Conservation (phyloP, 2,113 vertebrate species). For the Colinus virginianus region DNA sequence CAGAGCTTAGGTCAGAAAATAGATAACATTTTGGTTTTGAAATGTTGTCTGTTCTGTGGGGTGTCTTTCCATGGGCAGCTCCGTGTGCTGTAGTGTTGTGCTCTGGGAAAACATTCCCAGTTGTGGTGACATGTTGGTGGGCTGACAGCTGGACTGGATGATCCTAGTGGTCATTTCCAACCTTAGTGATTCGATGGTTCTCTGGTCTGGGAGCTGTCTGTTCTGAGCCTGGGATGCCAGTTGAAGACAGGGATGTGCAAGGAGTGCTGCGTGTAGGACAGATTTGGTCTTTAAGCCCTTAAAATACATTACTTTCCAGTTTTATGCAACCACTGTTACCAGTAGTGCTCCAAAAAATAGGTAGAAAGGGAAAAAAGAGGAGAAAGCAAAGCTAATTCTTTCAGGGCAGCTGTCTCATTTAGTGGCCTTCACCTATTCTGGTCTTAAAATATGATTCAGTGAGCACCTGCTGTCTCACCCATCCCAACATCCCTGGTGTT, state of each 20-base stretch:
- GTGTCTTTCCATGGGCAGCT: not conserved
- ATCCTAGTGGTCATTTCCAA: no score
- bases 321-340: not conserved
- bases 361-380: not conserved
- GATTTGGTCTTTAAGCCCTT: not conserved
- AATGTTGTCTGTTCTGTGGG: not conserved
- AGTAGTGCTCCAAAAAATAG: not conserved
- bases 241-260: not conserved
- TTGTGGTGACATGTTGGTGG: rapidly evolving
- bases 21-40: not conserved
- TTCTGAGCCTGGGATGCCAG: not conserved
- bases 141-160: no score
- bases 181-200: no score
- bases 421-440: not conserved
- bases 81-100: not conserved
- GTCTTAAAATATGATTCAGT: rapidly evolving
- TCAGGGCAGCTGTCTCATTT: not conserved
- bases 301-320: not conserved
- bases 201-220: not conserved
- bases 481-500: rapidly evolving
- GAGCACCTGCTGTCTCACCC: not conserved
- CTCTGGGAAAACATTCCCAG: not conserved
- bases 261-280: rapidly evolving
- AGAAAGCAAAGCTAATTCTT: not conserved
- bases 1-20: not conserved